These are phyloP conservation scores for Crax fasciolata DNA, from an alignment of 2,797 vertebrate species.

Conservation along the genomic window DNA sequence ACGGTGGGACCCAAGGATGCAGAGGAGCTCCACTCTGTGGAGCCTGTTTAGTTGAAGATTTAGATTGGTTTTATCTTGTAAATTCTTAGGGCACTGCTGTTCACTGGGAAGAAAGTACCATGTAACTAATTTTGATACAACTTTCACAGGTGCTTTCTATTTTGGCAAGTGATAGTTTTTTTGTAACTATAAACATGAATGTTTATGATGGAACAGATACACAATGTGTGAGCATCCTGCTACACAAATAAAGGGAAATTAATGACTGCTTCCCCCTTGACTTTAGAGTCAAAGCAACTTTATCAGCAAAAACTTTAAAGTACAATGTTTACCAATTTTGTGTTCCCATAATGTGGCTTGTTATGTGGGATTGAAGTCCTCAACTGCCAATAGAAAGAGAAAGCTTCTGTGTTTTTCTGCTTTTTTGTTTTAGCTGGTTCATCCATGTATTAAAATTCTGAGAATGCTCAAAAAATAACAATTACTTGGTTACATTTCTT, in stretches of 20 bases:
- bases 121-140: not conserved
- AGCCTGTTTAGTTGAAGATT: not conserved
- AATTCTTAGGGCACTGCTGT: not conserved
- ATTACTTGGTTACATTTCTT: not conserved
- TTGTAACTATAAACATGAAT: too few relatives aligned
- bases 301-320: not conserved
- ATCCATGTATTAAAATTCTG: not conserved
- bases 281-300: not conserved
- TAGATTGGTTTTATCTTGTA: not conserved
- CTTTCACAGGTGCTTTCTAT: not conserved
- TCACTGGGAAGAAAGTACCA: not conserved
- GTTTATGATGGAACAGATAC: too few relatives aligned
- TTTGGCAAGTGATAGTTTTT: not conserved
- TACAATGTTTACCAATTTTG: not conserved
- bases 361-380: not conserved
- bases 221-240: not conserved
- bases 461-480: not conserved
- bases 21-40: fast-evolving
- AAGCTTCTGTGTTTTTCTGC: not conserved
- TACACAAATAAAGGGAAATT: not conserved
- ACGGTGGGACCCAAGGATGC: fast-evolving
- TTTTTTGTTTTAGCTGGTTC: not conserved
- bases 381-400: not conserved
- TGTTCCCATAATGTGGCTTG: not conserved
- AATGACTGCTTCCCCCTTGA: not conserved